These are phyloP conservation scores for Lamellibrachia satsuma DNA, from an alignment of 2,888 invertebrate species.

Conservation along the genomic window DNA sequence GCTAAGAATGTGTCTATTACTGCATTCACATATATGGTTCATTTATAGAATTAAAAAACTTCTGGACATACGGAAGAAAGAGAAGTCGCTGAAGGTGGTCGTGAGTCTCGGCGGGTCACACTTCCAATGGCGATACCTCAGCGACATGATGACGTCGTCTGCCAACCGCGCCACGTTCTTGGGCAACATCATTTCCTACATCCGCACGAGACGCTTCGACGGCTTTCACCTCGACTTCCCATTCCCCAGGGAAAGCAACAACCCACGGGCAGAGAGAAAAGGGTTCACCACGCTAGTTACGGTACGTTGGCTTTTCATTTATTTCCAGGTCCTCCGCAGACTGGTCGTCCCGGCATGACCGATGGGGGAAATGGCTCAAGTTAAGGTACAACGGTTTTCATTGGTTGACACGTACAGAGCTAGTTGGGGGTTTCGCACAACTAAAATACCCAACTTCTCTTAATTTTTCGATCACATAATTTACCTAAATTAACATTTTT, in stretches of 20 bases:
- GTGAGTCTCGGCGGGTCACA: background rate
- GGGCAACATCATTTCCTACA: background rate
- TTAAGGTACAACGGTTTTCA: too few relatives aligned
- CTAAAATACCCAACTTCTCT: too few relatives aligned
- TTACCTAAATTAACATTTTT: too few relatives aligned
- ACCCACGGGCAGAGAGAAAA: background rate
- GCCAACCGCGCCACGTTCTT: background rate
- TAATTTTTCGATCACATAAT: too few relatives aligned
- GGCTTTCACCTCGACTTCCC: background rate
- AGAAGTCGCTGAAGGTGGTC: background rate
- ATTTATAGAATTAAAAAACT: background rate
- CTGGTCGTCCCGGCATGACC: too few relatives aligned
- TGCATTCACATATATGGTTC: background rate
- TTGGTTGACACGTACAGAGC: too few relatives aligned
- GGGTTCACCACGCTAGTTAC: background rate
- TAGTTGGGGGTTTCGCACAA: too few relatives aligned
- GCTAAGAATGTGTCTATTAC: too few relatives aligned
- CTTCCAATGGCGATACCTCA: background rate
- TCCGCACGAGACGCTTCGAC: background rate
- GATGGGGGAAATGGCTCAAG: too few relatives aligned
- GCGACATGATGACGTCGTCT: background rate
- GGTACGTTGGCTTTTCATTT: background rate
- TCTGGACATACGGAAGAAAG: background rate
- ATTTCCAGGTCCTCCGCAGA: too few relatives aligned
- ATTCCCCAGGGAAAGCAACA: background rate